Conservation (phyloP, 2,888 invertebrate genomes). For the Erebia palarica region DNA sequence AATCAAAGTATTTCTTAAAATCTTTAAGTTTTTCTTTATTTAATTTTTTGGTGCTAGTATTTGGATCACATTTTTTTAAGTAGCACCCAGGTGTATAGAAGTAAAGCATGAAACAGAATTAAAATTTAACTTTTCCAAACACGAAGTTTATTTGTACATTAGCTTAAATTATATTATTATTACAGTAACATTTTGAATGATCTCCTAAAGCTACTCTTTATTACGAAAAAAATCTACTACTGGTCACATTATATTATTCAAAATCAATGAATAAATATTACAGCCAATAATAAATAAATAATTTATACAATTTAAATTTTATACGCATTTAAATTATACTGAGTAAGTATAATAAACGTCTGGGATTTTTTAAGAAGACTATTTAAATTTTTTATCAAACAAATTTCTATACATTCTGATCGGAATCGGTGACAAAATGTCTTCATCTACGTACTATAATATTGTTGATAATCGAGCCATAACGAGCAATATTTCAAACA, state of each 20-base stretch:
- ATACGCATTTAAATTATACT: conserved; percentile 29
- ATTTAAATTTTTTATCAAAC: conserved; percentile 15
- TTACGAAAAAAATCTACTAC: not conserved
- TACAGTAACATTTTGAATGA: not conserved
- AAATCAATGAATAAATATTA: conserved; percentile 11
- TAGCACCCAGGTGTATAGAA: no score
- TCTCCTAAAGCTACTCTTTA: not conserved
- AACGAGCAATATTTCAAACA: conserved; percentile 55
- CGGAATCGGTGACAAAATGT: conserved; percentile 50
- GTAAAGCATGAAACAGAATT: no score
- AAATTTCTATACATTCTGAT: conserved; percentile 14
- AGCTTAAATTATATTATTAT: not conserved
- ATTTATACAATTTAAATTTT: conserved; percentile 28
- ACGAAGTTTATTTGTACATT: no score
- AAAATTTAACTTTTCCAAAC: no score
- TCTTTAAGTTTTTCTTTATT: no score
- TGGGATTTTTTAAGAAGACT: conserved; percentile 15
- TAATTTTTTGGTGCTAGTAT: no score
- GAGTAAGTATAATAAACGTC: not conserved
- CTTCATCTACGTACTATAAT: conserved; percentile 55
- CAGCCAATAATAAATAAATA: conserved; percentile 2
- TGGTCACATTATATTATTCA: not conserved
- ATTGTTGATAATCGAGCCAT: conserved; percentile 55
- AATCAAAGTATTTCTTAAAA: no score
- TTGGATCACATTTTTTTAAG: no score